These are phyloP conservation scores for Pollachius pollachius DNA, from an alignment of 2,113 vertebrate genomes.

Conservation along the genomic window DNA sequence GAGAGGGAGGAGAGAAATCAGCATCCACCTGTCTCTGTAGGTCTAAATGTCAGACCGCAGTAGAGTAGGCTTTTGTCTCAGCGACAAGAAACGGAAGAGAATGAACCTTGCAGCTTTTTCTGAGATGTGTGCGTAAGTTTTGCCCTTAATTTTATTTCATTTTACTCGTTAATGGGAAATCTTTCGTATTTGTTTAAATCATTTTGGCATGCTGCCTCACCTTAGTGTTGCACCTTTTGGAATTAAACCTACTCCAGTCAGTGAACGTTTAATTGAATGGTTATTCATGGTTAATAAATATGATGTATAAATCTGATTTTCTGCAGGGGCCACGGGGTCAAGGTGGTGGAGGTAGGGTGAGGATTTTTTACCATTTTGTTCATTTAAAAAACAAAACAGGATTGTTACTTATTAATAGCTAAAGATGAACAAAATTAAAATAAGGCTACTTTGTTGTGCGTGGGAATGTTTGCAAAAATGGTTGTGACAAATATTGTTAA, in stretches of 20 bases:
- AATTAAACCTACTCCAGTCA: no score
- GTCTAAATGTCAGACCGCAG: constrained; percentile 57
- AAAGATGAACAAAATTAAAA: no score
- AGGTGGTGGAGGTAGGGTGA: constrained; percentile 70
- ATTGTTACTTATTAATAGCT: no score
- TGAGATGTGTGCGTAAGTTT: constrained; percentile 70
- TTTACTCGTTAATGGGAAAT: neutral
- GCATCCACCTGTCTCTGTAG: neutral
- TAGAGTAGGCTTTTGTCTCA: constrained; percentile 73
- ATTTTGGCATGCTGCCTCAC: no score
- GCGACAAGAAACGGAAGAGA: constrained; percentile 69
- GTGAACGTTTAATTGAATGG: no score
- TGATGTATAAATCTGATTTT: neutral
- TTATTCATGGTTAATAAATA: no score
- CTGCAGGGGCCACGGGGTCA: constrained; percentile 65
- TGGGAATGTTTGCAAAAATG: no score
- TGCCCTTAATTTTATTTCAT: neutral
- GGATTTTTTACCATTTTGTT: neutral
- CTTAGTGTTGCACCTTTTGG: no score
- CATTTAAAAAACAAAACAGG: no score
- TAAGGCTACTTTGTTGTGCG: no score
- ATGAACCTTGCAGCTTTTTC: constrained; percentile 70
- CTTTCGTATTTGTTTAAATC: no score
- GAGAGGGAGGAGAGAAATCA: neutral
- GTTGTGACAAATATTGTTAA: no score